Evolutionary conservation across 2,113 vertebrate genomes (phyloP).

Genomic region (Chamaetylas fuelleborni): DNA sequence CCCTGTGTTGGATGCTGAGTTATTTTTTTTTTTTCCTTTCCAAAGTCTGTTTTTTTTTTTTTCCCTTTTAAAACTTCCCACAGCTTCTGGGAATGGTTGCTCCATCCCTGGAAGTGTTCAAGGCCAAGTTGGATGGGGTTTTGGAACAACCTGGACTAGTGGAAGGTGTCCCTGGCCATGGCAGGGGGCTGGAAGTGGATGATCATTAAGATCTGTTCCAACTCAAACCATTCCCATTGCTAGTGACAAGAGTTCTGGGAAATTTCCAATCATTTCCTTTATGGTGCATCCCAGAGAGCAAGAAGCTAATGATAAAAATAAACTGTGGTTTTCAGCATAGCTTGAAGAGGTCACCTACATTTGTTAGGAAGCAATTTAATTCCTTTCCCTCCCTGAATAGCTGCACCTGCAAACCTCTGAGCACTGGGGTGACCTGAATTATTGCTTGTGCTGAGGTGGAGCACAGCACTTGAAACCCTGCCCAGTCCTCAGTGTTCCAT

Average conservation of each 20-base stretch:
- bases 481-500: neutral
- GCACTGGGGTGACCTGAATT: neutral
- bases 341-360: neutral
- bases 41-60: fast-evolving
- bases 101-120: neutral
- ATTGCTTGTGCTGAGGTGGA: neutral
- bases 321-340: neutral
- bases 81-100: neutral
- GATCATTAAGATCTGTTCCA: neutral
- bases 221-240: neutral
- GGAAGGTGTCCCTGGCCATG: neutral
- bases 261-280: neutral
- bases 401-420: neutral
- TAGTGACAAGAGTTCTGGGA: neutral
- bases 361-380: neutral
- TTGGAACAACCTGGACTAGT: neutral
- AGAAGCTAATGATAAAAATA: neutral
- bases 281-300: neutral
- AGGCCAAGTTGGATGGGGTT: neutral
- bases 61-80: neutral
- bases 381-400: neutral
- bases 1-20: neutral
- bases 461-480: neutral
- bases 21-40: no score
- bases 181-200: neutral